A percentile compares a stretch with the other conserved stretches of the same genome.
Conservation (phyloP, 2,113 vertebrate species). For the Pollimyrus isidori region DNA sequence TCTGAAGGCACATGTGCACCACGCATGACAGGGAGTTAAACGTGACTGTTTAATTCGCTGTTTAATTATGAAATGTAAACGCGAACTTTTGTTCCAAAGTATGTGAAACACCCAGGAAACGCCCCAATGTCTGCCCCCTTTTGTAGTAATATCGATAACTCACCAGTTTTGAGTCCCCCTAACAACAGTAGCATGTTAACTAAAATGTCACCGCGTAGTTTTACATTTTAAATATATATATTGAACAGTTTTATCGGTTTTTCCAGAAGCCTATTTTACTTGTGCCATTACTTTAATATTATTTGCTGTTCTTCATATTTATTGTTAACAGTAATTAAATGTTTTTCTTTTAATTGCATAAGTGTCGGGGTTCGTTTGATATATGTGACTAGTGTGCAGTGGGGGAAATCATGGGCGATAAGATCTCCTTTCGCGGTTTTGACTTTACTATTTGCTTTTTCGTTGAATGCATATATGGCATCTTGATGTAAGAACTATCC, state of each 20-base stretch:
- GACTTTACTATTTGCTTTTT: not conserved
- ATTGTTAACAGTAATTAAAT: not conserved
- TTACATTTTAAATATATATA: not conserved
- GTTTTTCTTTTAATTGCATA: not conserved
- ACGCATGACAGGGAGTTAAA: not conserved
- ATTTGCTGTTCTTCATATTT: not conserved
- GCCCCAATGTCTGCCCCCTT: not conserved
- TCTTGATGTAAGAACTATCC: not conserved
- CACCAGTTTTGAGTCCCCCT: not conserved
- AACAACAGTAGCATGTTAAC: not conserved
- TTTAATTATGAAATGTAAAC: not conserved
- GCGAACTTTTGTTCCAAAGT: not conserved
- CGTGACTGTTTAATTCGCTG: not conserved
- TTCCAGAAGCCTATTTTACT: not conserved
- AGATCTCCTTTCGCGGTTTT: not conserved
- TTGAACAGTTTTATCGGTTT: not conserved
- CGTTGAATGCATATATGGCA: not conserved
- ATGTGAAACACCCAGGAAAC: not conserved
- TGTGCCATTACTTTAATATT: not conserved
- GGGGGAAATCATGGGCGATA: not conserved
- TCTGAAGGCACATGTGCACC: not conserved
- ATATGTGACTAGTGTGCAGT: not conserved
- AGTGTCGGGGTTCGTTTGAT: not conserved
- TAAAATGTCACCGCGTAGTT: not conserved
- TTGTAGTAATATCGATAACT: not conserved